These are phyloP conservation scores for Choristoneura rosaceana DNA, from an alignment of 2,888 invertebrate genomes.

Conservation along the genomic window DNA sequence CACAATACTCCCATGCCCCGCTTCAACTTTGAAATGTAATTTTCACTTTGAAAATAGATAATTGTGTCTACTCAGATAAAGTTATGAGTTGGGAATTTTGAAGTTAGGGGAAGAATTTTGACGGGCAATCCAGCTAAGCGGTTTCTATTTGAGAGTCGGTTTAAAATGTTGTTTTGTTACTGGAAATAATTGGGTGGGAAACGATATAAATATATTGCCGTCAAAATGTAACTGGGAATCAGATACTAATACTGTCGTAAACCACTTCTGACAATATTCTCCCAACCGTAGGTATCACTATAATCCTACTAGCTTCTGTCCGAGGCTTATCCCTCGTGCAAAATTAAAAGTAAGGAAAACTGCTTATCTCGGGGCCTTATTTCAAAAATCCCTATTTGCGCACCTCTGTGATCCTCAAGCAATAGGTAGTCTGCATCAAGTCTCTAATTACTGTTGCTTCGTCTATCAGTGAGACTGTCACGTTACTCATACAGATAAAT, in stretches of 20 bases:
- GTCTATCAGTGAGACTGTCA: no score
- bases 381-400: no score
- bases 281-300: no score
- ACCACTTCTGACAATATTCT: neutral
- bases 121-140: conserved; percentile 33
- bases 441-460: no score
- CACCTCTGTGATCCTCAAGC: no score
- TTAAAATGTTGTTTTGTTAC: conserved; percentile 1
- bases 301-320: no score
- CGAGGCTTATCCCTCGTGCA: no score
- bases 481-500: no score
- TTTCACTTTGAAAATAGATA: conserved; percentile 42
- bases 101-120: conserved; percentile 24
- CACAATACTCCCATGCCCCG: conserved; percentile 33
- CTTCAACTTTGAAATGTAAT: conserved; percentile 41
- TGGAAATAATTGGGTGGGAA: neutral
- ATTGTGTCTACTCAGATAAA: conserved; percentile 39
- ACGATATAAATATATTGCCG: neutral
- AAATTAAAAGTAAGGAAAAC: no score
- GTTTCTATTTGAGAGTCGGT: conserved; percentile 1
- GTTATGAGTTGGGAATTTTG: conserved; percentile 36
- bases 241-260: neutral
- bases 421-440: no score
- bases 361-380: no score
- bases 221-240: neutral